Base-by-base conservation (phyloP, 2,797 vertebrate genomes). In the Melanotaenia boesemani region DNA sequence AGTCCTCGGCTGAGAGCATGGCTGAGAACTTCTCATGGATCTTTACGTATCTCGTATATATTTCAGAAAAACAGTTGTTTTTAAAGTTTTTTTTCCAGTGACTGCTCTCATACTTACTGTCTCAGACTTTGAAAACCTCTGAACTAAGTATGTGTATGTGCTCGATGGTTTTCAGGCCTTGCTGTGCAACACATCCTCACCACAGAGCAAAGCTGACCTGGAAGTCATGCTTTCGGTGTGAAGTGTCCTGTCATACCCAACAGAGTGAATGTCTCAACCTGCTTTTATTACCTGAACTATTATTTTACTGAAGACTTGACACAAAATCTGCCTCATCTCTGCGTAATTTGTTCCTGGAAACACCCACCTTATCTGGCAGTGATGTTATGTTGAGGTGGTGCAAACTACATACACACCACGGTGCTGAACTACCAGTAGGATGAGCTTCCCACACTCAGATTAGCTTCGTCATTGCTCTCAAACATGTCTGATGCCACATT, bases 251-350 rank as follows among this genome's bases (percentile, higher is more conserved):
- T 78, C 67, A 64, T 57, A 22, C 36, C 71, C 56, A 55, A 28
- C 2, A 56, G 84, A 58, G 28, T 68, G 32, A 83, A 80, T 64
- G 74, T 80, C 63, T 88, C 82, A 74, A 70, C 81, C 56, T 75
- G 63, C 52, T 63, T 54, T 62, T 66, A 55, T 71, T 68, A 50
- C 73, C 30, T 28, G 18, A 62, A 72, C 46, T 50, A 3, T 76
- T 76, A 24, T 64, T 78, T 65, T 83, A 68, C 68, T 70, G 54
- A 73, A 41, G 12, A 84, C 66, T 77, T 80, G 39, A 88, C 69
- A 89, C 79, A 83, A 81, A 78, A 84, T 72, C 83, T 91, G 88
- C 87, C 89, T 93, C 85, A 90, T 28, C 58, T 72, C 72, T 72
- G 63, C 69, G 68, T 57, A 59, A 82, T 71, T 71, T 85, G 82